Evolutionary conservation across 2,888 invertebrate species (phyloP).

Genomic region (Didymodactylos carnosus): DNA sequence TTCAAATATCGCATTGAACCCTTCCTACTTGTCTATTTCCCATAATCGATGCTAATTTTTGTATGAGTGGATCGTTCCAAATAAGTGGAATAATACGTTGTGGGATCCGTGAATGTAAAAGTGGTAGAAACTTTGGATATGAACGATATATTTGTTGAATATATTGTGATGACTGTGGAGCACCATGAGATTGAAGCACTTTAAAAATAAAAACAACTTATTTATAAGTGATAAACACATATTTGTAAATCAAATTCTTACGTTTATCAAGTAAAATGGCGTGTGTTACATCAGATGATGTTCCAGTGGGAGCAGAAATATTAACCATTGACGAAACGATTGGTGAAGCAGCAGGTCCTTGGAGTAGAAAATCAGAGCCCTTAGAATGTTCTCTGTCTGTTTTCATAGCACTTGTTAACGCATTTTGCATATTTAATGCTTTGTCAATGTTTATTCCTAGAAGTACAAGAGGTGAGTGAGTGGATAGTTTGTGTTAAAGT

Average conservation of each 20-base stretch:
- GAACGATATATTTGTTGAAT: background rate
- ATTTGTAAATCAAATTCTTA: background rate
- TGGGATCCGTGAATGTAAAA: constrained; percentile 3
- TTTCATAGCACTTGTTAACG: background rate
- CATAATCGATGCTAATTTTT: constrained; percentile 6
- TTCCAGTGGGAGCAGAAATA: background rate
- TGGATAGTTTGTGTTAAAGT: no score
- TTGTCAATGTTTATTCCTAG: background rate
- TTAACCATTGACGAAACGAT: no score
- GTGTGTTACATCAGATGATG: background rate
- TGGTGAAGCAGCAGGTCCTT: no score
- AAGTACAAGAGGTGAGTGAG: background rate
- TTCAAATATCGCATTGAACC: no score
- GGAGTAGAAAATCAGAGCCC: no score
- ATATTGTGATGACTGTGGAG: background rate
- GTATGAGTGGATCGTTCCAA: constrained; percentile 13
- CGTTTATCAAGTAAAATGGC: background rate
- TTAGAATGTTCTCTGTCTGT: background rate
- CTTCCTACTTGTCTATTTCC: background rate
- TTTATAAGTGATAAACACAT: background rate
- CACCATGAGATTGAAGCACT: background rate
- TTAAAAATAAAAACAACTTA: background rate
- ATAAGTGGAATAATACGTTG: background rate
- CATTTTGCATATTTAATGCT: background rate
- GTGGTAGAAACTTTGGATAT: background rate